phyloP scores from a whole-genome alignment of 1,140 invertebrate species.

The Neotoxoptera formosana region DNA sequence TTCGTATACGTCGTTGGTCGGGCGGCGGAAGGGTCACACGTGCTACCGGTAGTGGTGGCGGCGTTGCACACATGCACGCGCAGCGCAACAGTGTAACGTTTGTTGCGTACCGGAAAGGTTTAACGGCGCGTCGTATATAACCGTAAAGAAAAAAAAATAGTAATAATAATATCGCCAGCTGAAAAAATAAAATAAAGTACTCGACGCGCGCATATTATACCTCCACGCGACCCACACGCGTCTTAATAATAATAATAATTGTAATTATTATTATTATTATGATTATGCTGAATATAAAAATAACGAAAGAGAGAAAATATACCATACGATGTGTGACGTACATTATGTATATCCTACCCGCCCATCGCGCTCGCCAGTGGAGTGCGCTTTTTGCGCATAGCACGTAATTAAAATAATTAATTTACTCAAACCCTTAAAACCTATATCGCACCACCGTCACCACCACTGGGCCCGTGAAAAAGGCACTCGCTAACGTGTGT shows the following conservation, averaged over 20 bases:
- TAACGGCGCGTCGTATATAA: constrained; percentile 42
- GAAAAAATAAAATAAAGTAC: constrained; percentile 21
- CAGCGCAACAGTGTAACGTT: constrained; percentile 54
- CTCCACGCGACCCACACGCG: not conserved
- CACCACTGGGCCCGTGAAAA: not conserved
- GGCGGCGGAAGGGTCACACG: not conserved
- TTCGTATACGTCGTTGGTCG: not conserved
- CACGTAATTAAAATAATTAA: constrained; percentile 46
- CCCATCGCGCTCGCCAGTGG: not conserved
- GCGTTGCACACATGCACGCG: constrained; percentile 46
- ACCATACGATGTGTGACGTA: not conserved
- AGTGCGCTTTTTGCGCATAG: not conserved
- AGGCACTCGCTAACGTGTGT: not conserved
- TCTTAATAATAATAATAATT: not conserved
- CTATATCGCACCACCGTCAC: not conserved
- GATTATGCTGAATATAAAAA: not conserved
- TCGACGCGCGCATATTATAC: not conserved
- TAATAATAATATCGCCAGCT: not conserved
- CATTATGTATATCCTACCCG: not conserved
- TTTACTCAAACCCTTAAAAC: constrained; percentile 22
- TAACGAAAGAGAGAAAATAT: not conserved
- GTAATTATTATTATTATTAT: not conserved
- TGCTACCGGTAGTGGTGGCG: constrained; percentile 23
- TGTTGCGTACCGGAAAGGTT: constrained; percentile 52
- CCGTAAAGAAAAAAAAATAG: not conserved